These are phyloP conservation scores for Chloroceryle aenea DNA, from an alignment of 2,113 vertebrate genomes.

Conservation along the genomic window DNA sequence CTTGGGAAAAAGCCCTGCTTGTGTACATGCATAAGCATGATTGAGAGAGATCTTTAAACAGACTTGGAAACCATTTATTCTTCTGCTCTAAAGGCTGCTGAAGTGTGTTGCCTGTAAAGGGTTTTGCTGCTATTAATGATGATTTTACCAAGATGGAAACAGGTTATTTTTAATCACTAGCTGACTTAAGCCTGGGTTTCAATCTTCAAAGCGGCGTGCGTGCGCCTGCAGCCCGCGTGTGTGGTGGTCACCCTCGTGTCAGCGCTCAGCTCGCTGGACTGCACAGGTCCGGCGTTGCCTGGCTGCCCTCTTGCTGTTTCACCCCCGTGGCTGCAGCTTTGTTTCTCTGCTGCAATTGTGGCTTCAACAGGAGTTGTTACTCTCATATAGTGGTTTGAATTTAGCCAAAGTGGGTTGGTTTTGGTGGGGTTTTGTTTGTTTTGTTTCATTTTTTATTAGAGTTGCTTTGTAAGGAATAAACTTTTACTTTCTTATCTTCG, in stretches of 20 bases:
- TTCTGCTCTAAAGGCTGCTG: background rate
- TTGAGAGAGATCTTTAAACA: background rate
- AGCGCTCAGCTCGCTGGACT: fast-evolving
- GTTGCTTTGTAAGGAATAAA: background rate
- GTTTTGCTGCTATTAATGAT: background rate
- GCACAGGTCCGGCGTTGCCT: background rate
- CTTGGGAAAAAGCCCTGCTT: background rate
- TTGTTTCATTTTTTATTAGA: background rate
- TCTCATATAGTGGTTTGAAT: background rate
- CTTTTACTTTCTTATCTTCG: background rate
- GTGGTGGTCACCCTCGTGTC: background rate
- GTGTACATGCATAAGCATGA: background rate
- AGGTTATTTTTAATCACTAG: background rate
- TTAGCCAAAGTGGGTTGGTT: background rate
- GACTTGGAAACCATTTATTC: background rate
- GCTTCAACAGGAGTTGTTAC: background rate
- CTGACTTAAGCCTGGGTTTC: background rate
- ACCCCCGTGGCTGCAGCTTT: background rate
- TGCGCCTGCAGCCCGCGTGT: background rate
- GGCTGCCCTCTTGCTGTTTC: background rate
- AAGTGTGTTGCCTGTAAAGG: background rate
- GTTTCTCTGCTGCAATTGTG: background rate
- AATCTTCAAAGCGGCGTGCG: fast-evolving
- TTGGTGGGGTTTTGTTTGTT: background rate
- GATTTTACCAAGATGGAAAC: background rate